A percentile compares a stretch with the other conserved stretches of the same genome.
These are phyloP conservation scores for Rhinichthys osculus DNA, from an alignment of 2,797 vertebrate genomes.

Conservation along the genomic window DNA sequence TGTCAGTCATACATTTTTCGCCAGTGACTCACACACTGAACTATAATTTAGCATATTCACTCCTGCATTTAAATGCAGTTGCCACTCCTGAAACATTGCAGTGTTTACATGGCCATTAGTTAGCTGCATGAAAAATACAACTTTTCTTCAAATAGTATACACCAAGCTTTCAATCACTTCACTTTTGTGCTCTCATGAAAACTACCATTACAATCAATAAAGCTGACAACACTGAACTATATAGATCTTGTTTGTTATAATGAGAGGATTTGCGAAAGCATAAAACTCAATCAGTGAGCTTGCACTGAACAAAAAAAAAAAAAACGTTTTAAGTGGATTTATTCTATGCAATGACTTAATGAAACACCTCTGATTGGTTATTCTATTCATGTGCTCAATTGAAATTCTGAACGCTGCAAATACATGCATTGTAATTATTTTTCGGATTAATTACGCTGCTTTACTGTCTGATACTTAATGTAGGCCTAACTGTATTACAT, in stretches of 20 bases:
- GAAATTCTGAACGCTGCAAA: background rate
- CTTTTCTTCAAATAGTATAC: background rate
- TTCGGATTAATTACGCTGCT: background rate
- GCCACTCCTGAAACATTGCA: background rate
- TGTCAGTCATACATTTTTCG: background rate
- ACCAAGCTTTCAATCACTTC: background rate
- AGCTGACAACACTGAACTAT: background rate
- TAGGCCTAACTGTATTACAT: background rate
- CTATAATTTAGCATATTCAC: background rate
- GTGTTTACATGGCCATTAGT: background rate
- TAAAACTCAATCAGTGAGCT: background rate
- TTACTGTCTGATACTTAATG: constrained; percentile 6
- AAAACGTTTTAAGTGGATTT: background rate
- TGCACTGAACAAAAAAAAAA: background rate
- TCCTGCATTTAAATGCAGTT: background rate
- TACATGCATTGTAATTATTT: background rate
- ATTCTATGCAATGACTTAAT: background rate
- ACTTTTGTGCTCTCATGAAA: background rate
- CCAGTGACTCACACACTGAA: background rate
- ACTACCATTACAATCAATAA: background rate
- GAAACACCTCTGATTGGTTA: background rate
- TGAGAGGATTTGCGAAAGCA: background rate
- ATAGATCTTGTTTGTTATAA: background rate
- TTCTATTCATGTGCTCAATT: background rate
- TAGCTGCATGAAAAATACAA: background rate